phyloP scores from a whole-genome alignment of 1,140 invertebrate species.

The Mya arenaria region DNA sequence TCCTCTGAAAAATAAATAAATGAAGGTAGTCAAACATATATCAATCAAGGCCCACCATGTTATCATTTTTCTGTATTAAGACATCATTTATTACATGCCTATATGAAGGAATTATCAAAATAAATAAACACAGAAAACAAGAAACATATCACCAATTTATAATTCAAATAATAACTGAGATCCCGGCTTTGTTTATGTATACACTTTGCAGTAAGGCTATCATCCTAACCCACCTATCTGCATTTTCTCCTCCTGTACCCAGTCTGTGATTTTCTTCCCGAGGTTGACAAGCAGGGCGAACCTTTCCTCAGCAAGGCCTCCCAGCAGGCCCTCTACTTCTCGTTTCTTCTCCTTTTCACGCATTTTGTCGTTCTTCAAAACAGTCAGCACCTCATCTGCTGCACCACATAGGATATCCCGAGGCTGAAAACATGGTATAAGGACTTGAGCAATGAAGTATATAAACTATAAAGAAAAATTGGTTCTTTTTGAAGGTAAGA shows the following conservation, averaged over 20 bases:
- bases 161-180: not conserved
- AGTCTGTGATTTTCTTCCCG: slow-evolving; percentile 99
- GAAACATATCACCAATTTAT: not conserved
- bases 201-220: too few species aligned
- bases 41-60: not conserved
- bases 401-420: slow-evolving; percentile 98
- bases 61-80: too few species aligned
- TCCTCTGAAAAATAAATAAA: slow-evolving; percentile 85
- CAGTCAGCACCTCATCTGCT: slow-evolving; percentile 97
- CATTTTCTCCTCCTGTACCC: slow-evolving; percentile 91
- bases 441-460: too few species aligned
- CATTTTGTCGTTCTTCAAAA: slow-evolving; percentile 97
- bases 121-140: not conserved
- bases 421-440: too few species aligned
- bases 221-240: slow-evolving; percentile 83
- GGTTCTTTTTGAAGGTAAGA: too few species aligned
- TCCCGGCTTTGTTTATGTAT: too few species aligned
- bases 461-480: too few species aligned
- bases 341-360: slow-evolving; percentile 97
- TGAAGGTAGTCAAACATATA: not conserved
- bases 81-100: too few species aligned
- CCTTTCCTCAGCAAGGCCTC: slow-evolving; percentile 94
- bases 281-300: slow-evolving; percentile 98
- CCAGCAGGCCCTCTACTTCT: slow-evolving; percentile 93
- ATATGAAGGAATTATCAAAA: too few species aligned